Evolutionary conservation across 2,113 vertebrate genomes (phyloP).

Genomic region (Chunga burmeisteri): DNA sequence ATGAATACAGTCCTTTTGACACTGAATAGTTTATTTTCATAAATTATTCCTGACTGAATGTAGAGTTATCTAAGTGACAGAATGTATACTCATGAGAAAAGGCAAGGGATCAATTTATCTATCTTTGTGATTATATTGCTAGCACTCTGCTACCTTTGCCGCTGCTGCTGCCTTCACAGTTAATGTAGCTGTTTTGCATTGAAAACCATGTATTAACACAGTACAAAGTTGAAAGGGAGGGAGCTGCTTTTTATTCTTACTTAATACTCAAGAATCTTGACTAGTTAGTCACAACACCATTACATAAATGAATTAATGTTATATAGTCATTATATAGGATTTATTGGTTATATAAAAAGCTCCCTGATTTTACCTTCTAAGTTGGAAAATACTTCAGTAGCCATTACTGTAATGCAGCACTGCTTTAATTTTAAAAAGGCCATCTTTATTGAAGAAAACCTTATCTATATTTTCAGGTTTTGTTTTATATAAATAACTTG

Average conservation of each 20-base stretch:
- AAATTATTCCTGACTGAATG: conserved; percentile 37
- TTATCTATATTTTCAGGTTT: neutral
- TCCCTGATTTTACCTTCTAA: neutral
- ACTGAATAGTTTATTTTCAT: conserved; percentile 57
- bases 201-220: neutral
- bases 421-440: neutral
- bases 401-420: neutral
- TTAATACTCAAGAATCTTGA: neutral
- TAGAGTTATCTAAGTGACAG: conserved; percentile 19
- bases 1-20: conserved; percentile 28
- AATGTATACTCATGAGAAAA: neutral
- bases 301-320: neutral
- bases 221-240: neutral
- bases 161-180: neutral
- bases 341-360: neutral
- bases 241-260: neutral
- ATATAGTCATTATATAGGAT: neutral
- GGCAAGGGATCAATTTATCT: neutral
- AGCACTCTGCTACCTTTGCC: conserved; percentile 11
- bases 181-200: conserved; percentile 16
- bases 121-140: neutral
- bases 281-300: neutral
- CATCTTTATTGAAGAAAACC: neutral
- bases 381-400: neutral
- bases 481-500: neutral